These are phyloP conservation scores for Austrolebias charrua DNA, from an alignment of 2,797 vertebrate genomes.

Conservation along the genomic window DNA sequence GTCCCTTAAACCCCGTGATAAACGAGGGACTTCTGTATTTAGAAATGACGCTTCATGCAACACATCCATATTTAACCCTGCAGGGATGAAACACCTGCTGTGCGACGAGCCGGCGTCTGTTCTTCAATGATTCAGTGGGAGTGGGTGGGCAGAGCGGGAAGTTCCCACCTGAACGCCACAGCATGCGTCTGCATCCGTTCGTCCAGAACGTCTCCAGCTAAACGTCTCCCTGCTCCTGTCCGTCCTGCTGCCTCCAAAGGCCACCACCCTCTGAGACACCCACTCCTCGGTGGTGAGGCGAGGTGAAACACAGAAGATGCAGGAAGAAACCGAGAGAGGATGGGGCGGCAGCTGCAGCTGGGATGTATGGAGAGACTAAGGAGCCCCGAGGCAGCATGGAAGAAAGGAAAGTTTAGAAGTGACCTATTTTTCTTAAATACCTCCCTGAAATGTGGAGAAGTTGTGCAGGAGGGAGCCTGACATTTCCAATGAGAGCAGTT, in stretches of 20 bases:
- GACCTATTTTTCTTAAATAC: constrained; percentile 57
- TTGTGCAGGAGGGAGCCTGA: constrained; percentile 41
- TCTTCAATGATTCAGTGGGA: constrained; percentile 63
- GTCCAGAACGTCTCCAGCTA: constrained; percentile 16
- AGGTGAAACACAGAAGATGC: constrained; percentile 58
- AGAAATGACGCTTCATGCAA: constrained; percentile 26
- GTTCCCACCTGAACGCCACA: constrained; percentile 35
- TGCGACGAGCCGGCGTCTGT: constrained; percentile 24
- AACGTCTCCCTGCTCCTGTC: constrained; percentile 22
- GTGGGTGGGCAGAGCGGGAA: constrained; percentile 38
- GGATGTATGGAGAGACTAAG: constrained; percentile 40
- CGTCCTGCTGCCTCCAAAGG: constrained; percentile 21
- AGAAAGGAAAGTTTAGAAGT: constrained; percentile 37
- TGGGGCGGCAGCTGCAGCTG: constrained; percentile 58
- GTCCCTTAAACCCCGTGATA: too few relatives aligned
- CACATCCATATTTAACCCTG: constrained; percentile 54
- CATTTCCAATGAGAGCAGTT: constrained; percentile 64
- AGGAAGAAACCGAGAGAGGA: constrained; percentile 29
- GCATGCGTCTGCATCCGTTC: neutral
- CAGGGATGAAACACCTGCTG: constrained; percentile 51
- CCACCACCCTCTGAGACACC: constrained; percentile 11
- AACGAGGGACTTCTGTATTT: neutral
- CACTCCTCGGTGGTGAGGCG: constrained; percentile 19
- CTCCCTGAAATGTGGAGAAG: constrained; percentile 31
- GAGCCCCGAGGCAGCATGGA: constrained; percentile 49